Conservation (phyloP, 2,888 invertebrate species). For the Bombylius discolor region DNA sequence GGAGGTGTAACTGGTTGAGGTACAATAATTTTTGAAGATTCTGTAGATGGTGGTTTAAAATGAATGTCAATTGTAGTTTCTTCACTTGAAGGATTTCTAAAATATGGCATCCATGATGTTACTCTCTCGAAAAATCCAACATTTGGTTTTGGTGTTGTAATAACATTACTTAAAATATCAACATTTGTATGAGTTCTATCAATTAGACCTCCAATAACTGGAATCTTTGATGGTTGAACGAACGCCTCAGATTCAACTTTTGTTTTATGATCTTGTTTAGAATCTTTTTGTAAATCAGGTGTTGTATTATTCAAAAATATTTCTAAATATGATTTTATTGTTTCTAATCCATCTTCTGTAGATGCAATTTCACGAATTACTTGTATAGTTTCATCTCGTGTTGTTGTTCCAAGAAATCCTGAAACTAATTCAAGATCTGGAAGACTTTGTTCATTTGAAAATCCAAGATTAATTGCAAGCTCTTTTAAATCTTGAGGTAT, state of each 20-base stretch:
- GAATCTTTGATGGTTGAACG: not conserved
- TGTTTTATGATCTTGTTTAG: not conserved
- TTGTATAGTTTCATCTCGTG: constrained; percentile 7
- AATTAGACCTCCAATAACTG: not conserved
- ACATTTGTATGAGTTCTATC: not conserved
- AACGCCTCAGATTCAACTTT: not conserved
- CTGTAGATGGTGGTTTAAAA: no score
- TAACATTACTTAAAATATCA: not conserved
- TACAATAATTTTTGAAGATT: no score
- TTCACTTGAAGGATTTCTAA: not conserved
- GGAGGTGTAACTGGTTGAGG: no score
- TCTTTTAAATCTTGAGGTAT: constrained; percentile 2
- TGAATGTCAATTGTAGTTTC: no score
- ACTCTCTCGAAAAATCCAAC: not conserved
- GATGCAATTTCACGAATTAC: constrained; percentile 6
- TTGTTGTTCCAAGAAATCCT: constrained; percentile 7
- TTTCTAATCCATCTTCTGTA: constrained; percentile 5
- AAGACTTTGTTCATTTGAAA: not conserved
- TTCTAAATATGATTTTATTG: constrained; percentile 2
- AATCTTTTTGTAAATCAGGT: not conserved
- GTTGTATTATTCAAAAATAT: not conserved
- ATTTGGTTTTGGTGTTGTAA: not conserved
- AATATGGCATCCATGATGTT: not conserved
- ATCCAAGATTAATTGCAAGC: constrained; percentile 2
- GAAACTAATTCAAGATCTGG: constrained; percentile 2